Base-by-base conservation (phyloP, 1,140 invertebrate genomes). In the Grapholita molesta region DNA sequence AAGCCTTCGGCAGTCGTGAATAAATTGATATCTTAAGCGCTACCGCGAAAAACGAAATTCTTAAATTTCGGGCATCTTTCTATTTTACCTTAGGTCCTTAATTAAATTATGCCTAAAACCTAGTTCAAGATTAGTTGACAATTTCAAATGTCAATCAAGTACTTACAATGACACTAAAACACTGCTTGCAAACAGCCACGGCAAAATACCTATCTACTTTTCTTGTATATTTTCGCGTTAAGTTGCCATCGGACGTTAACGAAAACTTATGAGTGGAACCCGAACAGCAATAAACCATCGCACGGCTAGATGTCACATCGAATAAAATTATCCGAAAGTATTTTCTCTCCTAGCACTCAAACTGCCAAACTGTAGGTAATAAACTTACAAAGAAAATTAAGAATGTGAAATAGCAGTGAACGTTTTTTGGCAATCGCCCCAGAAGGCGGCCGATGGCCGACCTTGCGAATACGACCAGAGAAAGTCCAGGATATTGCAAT, bases 401-500 rank as follows among this genome's bases (percentile, higher is more conserved):
- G 25, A 61, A 28, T 61, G 24, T 28, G 25, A 61, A 61, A 25
- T 30, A 30, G 28, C 24, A 61, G 55, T 28, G 55, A 15, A 28
- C 55, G 25, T 61, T 61, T 61, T 28, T 61, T 28, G 55, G 55
- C 55, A 61, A 28, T 28, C 6, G n/a, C 55, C 25, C 24, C 53
- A 55, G 55, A 8, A 15, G n/a, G 55, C 25, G 24, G 55, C 25
- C 25, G 55, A 18, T 25, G 55, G 42, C 55, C 23, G 55, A 61
- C 55, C 55, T 61, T 61, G 55, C 55, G 4, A 61, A 48, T n/a
- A 48, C 42, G 21, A 21, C 24, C 28, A 61, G 55, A 61, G 55
- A 61, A 61, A 61, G 55, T 61, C 55, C 55, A 61, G 55, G 55
- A 61, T 61, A 61, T 61, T 61, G 55, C 55, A 61, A 61, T 61